Evolutionary conservation across 2,113 vertebrate species (phyloP), one percentile per base, ranked within the genome.

Genomic region (Machaerirhynchus nigripectus): DNA sequence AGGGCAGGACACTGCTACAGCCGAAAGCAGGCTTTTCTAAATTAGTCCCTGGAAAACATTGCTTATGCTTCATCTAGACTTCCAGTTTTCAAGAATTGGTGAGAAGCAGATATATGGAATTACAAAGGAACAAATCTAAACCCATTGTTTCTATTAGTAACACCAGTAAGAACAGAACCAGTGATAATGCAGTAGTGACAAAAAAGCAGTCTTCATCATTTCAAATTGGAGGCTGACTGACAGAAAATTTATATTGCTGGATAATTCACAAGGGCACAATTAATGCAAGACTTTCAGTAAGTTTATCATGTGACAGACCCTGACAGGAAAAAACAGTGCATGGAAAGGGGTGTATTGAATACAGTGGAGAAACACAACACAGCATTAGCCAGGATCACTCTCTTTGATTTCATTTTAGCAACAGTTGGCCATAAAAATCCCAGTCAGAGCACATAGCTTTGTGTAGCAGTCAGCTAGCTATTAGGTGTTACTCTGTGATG

Each of bases 211-310:
- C 9, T 21, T 79, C 90, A 85, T 92, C 33, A 91, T 96, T 93
- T 93, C 71, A 93, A 85, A 80, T 56, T 86, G 50, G 46, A 97
- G 91, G 87, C 7, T 83, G 93, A 96, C 87, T 96, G 95, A 88
- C 31, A 61, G 84, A 91, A 53, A 92, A 94, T 74, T 87, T 42
- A 52, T 56, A 70, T 75, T 76, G 50, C 92, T 96, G 71, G 90
- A 89, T 95, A 97, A 97, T 96, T 98, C 95, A 92, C 89, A 79
- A 79, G 81, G 70, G 47, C 55, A 60, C 7, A 0, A 94, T 97
- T 95, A 89, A 95, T 92, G 57, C 57, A 76, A 80, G 35, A 42
- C n/a, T 87, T 84, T 17, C 42, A 47, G 85, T 19, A 63, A 81
- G 76, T 91, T 95, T 87, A 52, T 86, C 44, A 40, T 37, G 46